Evolutionary conservation across 2,113 vertebrate species (phyloP), one percentile per base, ranked within the genome.

Genomic region (Menura novaehollandiae): DNA sequence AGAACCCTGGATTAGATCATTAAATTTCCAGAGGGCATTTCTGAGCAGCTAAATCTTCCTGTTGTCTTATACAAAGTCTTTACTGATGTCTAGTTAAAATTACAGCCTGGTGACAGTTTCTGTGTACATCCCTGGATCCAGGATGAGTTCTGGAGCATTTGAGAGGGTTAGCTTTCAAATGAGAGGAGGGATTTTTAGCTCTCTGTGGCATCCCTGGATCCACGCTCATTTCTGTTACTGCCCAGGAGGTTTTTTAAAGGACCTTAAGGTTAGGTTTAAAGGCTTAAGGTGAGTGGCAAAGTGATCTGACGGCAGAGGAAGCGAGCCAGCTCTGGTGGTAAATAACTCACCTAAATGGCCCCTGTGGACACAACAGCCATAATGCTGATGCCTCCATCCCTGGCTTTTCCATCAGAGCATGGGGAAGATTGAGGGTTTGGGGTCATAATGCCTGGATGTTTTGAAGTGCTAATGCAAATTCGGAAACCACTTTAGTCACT

Each of bases 71-170:
- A 15, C 15, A n/a, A 9, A 4, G 2, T 35, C 23, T 30, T 59
- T 23, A 15, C 11, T 2, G 2, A 11, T 4, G 2, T 20, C 5
- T 22, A 7, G 35, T 39, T 26, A n/a, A 52, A 52, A 52, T 33
- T 75, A 4, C 22, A 44, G 53, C 28, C 41, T 76, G 12, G 3
- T 2, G 1, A 6, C 19, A 15, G n/a, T 56, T 64, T 56, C 11
- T 60, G 80, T 0, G 0, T 53, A 18, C 11, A 4, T 26, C 4
- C 1, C 20, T 64, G 59, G 41, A 20, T 64, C 37, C 62, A 37
- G 15, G 26, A 15, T 21, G 71, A 47, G 66, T 56, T 64, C 27
- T 11, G 35, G 53, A 63, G 58, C 30, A 1, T 39, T 55, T 35
- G 27, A 33, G 79, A 32, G 47, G 28, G 30, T 62, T 28, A 2